Evolutionary conservation across 2,888 invertebrate genomes (phyloP).

Genomic region (Chironomus tentans): DNA sequence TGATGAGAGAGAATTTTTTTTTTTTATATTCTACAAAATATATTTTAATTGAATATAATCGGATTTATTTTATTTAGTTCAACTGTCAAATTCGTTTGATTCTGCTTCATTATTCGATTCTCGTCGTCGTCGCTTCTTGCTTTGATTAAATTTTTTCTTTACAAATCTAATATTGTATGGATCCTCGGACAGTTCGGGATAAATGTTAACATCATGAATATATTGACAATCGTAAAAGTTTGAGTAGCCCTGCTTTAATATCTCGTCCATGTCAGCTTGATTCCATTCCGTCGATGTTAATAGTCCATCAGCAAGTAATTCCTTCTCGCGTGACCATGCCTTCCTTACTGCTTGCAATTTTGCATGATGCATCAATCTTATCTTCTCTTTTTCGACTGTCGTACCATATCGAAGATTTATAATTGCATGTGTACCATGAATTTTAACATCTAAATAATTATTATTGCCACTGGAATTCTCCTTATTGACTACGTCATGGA

Average conservation of each 20-base stretch:
- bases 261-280: conserved; percentile 78
- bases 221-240: conserved; percentile 85
- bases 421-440: conserved; percentile 84
- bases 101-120: background rate
- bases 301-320: conserved; percentile 67
- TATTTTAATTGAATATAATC: background rate
- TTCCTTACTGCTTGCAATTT: conserved; percentile 77
- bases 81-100: background rate
- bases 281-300: conserved; percentile 78
- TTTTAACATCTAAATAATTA: conserved; percentile 76
- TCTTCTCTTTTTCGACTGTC: conserved; percentile 79
- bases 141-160: conserved; percentile 66
- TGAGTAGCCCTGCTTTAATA: conserved; percentile 72
- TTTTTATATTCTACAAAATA: background rate
- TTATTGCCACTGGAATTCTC: conserved; percentile 59
- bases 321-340: conserved; percentile 89
- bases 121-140: conserved; percentile 45
- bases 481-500: conserved; percentile 63
- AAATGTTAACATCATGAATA: conserved; percentile 78
- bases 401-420: conserved; percentile 93
- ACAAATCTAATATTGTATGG: conserved; percentile 88
- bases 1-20: no score
- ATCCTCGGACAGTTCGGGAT: conserved; percentile 91
- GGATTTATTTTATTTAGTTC: background rate
- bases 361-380: conserved; percentile 82